phyloP scores from a whole-genome alignment of 2,888 invertebrate genomes.

The Plebejus anna region DNA sequence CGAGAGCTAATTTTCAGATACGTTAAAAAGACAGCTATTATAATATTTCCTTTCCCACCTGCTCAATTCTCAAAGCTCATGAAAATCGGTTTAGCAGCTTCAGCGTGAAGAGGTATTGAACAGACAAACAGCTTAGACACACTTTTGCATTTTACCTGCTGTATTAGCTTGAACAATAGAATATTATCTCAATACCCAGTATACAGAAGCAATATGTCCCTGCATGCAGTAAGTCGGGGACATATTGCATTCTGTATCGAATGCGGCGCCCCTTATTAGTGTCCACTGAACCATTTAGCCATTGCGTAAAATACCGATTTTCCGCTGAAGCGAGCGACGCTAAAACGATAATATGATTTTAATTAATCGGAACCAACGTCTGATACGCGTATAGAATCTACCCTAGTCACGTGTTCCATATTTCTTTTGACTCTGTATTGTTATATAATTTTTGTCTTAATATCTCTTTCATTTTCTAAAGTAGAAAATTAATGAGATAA shows the following conservation, averaged over 20 bases:
- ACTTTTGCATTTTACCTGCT: too few species aligned
- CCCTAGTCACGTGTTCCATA: conserved; percentile 19
- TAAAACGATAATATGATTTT: conserved; percentile 62
- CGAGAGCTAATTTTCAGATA: too few species aligned
- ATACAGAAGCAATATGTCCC: background rate
- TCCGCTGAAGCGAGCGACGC: conserved; percentile 38
- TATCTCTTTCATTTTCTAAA: too few species aligned
- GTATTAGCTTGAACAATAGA: too few species aligned
- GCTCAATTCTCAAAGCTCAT: too few species aligned
- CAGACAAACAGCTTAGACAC: too few species aligned
- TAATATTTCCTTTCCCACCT: too few species aligned
- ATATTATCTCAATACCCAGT: background rate
- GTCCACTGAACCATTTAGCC: conserved; percentile 16
- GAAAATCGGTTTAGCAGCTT: too few species aligned
- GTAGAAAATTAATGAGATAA: too few species aligned
- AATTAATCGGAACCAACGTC: conserved; percentile 64
- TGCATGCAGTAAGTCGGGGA: background rate
- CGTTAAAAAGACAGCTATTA: too few species aligned
- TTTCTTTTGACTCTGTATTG: conserved; percentile 4
- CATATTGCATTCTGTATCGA: conserved; percentile 27
- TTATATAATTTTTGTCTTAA: background rate
- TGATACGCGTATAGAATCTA: conserved; percentile 41
- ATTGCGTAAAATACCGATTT: conserved; percentile 31
- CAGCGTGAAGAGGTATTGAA: too few species aligned
- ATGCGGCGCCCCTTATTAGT: background rate